phyloP scores from a whole-genome alignment of 1,140 invertebrate species.

The Philaenus spumarius region DNA sequence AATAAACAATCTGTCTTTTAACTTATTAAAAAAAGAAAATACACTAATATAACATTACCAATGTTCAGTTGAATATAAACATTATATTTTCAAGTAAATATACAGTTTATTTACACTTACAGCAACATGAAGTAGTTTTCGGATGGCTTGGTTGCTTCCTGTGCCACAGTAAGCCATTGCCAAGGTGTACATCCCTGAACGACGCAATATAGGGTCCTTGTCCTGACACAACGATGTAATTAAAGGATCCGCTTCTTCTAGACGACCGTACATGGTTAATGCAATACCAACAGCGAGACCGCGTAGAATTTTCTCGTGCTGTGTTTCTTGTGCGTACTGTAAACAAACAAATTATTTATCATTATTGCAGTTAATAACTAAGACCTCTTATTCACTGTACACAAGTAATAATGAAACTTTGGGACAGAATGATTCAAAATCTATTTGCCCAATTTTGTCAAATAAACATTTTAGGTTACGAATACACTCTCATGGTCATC shows the following conservation, averaged over 20 bases:
- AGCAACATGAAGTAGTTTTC: constrained; percentile 90
- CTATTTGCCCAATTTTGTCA: not conserved
- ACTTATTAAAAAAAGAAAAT: no score
- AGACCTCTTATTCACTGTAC: no score
- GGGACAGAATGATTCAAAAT: no score
- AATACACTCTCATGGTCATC: no score
- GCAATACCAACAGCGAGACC: constrained; percentile 94
- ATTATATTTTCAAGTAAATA: no score
- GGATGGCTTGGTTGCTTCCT: constrained; percentile 93
- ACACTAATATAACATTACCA: no score
- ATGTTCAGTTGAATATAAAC: no score
- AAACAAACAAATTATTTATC: constrained; percentile 25
- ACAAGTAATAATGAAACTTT: no score
- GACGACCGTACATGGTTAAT: constrained; percentile 87
- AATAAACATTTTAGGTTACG: no score
- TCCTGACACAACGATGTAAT: constrained; percentile 79
- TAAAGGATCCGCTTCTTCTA: constrained; percentile 94
- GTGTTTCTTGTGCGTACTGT: constrained; percentile 80
- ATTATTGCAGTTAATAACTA: no score
- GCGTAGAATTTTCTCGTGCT: constrained; percentile 97
- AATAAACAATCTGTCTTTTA: no score
- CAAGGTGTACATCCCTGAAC: constrained; percentile 95
- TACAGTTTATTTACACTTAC: no score
- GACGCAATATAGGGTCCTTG: constrained; percentile 79
- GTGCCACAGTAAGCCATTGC: constrained; percentile 99